Percentiles rank a stretch among this genome's conserved stretches.
Evolutionary conservation across 2,888 invertebrate species (phyloP).

Genomic region (Sarcophaga variegata): DNA sequence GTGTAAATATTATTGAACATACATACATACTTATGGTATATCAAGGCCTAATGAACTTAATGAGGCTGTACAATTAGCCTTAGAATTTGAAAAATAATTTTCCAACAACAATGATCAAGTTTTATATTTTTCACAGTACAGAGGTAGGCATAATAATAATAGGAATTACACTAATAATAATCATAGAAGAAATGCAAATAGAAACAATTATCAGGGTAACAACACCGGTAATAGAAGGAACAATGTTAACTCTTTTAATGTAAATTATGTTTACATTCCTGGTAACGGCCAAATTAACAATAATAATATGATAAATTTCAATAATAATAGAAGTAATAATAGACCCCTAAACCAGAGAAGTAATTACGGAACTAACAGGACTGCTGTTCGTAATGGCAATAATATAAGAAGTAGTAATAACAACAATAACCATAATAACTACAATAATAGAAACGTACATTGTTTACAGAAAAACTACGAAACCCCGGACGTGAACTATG

Average conservation of each 20-base stretch:
- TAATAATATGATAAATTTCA: not conserved
- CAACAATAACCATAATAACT: not conserved
- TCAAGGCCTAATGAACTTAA: not conserved
- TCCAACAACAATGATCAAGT: not conserved
- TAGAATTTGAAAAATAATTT: not conserved
- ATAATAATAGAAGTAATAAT: not conserved
- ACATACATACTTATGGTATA: no score
- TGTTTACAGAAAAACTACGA: conserved; percentile 23
- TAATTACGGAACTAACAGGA: not conserved
- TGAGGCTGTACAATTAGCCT: conserved; percentile 1
- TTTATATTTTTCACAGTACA: conserved; percentile 13
- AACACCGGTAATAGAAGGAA: no score
- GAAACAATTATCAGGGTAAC: no score
- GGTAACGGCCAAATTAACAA: not conserved
- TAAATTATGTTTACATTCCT: no score
- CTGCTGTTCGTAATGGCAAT: not conserved
- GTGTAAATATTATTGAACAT: no score
- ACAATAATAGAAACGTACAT: conserved; percentile 23
- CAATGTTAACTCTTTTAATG: no score
- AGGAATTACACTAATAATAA: conserved; percentile 1
- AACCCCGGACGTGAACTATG: not conserved
- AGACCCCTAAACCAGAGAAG: not conserved
- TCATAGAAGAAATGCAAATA: not conserved
- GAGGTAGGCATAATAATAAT: not conserved
- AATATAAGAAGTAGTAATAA: conserved; percentile 6